Base-by-base conservation (phyloP, 2,888 invertebrate genomes). In the Pollenia griseotomentosa region DNA sequence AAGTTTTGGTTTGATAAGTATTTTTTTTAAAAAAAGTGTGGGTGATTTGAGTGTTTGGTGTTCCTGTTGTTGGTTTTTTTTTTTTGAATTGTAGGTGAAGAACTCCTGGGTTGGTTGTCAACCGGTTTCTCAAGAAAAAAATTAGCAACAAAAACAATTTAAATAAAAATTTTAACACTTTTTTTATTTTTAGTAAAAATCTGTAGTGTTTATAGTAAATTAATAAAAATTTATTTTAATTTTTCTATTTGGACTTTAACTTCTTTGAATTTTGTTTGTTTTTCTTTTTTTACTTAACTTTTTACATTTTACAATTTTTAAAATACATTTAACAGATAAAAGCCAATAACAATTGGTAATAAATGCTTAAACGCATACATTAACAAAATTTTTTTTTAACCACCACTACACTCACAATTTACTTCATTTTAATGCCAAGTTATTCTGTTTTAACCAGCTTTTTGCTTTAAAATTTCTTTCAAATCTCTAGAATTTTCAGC, bases 51-150 rank as follows among this genome's bases (percentile, higher is more conserved):
- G 44, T 53, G 12, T 77, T 14, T 61, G 57, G 63, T 79, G 88
- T 88, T 88, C 83, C 73, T 88, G 51, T 87, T 85, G 51, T 86
- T 87, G 82, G 81, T 70, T 83, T 59, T 57, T 83, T 59, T 57
- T 33, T 46, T 68, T 86, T 71, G 83, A 77, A 80, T 79, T 86
- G 4, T 33, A 33, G 80, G 71, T 83, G 80, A 61, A 59, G 23
- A 53, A 74, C 61, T 68, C 12, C 61, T 48, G 51, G 42, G 48
- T 74, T 84, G 42, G 53, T 74, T 84, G 59, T 66, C 81, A 84
- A 87, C 81, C 84, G 84, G 84, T 87, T 87, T 81, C 12, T n/a
- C 8, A 10, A 19, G 16, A 16, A 16, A 14, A 61, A 51, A 19
- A 19, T 33, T 33, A 33, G 33, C 33, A 33, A 33, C 33, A 33